A percentile compares a stretch with the other conserved stretches of the same genome.
Conservation (phyloP, 2,113 vertebrate species). For the Sinocyclocheilus rhinocerous region DNA sequence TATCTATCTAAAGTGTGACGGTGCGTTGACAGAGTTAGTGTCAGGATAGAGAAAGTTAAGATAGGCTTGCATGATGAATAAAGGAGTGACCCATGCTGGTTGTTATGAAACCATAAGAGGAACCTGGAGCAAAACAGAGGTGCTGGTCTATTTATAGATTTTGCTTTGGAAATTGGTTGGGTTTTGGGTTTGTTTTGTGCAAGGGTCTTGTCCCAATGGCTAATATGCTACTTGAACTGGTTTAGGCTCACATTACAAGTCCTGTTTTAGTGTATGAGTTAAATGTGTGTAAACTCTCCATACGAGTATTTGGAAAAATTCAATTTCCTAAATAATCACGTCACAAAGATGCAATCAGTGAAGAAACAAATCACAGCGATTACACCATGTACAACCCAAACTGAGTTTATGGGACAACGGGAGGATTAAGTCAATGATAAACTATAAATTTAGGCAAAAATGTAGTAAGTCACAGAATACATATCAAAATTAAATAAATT, state of each 20-base stretch:
- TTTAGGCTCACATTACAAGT: background rate
- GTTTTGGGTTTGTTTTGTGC: background rate
- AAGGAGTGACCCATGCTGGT: background rate
- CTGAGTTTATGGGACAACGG: background rate
- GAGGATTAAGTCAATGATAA: constrained; percentile 31
- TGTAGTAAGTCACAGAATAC: background rate
- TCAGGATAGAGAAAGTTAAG: background rate
- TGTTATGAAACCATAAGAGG: background rate
- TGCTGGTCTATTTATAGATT: constrained; percentile 40
- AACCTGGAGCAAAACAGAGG: background rate
- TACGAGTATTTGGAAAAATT: constrained; percentile 28
- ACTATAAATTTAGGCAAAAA: constrained; percentile 14
- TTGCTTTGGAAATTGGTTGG: constrained; percentile 16
- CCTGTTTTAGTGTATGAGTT: background rate
- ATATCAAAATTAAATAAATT: background rate
- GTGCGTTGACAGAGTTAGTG: constrained; percentile 17
- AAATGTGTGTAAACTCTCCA: constrained; percentile 2
- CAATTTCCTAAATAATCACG: constrained; percentile 40
- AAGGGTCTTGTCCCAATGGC: background rate
- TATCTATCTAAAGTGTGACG: constrained; percentile 4
- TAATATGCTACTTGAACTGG: constrained; percentile 27
- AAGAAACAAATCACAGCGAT: constrained; percentile 26
- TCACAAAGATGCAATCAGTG: constrained; percentile 43
- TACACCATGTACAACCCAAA: background rate
- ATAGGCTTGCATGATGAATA: background rate